Base-by-base conservation (phyloP, 2,888 invertebrate species). In the Pantelozetes paolii region DNA sequence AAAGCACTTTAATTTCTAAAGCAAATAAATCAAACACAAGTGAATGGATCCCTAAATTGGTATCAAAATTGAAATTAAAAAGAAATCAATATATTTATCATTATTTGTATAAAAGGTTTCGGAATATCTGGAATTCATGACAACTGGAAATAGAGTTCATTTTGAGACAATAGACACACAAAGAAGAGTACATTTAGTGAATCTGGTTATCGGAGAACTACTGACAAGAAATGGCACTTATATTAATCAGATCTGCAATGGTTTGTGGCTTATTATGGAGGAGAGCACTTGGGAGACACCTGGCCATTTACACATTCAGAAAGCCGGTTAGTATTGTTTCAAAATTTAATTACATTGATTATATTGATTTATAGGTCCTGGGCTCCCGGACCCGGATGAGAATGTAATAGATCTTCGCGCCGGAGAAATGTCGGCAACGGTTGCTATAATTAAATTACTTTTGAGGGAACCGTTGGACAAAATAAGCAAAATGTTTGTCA, bases 211-310 rank as follows among this genome's bases (percentile, higher is more conserved):
- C 13, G 72, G 72, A 30, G 45, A 72, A 26, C 26, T 72, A 9
- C 23, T 72, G 42, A 40, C 67, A 11, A 40, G 36, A 2, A 67
- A 67, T 20, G 67, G 67, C 1, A 67, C 67, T 67, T 72, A 72
- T 42, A 45, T 72, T 23, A n/a, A 64, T 15, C 54, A 72, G 20
- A 57, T 72, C 3, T 50, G 50, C 26, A 72, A 72, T 20, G 72
- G 72, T 1, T 45, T 72, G 64, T 72, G 72, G 72, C 30, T 72
- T 30, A 45, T 72, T 18, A 20, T 72, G 59, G 72, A 72, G 15
- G 72, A 72, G 36, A 62, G 59, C 59, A 64, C 64, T 5, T 72
- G 72, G 72, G 57, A 42, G 28, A 62, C 45, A n/a, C 72, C 72
- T 13, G 72, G 32, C 2, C 72, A 72, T 72, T 15, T 72, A 13